Evolutionary conservation across 1,140 invertebrate genomes (phyloP).

Genomic region (Drosophila ananassae): DNA sequence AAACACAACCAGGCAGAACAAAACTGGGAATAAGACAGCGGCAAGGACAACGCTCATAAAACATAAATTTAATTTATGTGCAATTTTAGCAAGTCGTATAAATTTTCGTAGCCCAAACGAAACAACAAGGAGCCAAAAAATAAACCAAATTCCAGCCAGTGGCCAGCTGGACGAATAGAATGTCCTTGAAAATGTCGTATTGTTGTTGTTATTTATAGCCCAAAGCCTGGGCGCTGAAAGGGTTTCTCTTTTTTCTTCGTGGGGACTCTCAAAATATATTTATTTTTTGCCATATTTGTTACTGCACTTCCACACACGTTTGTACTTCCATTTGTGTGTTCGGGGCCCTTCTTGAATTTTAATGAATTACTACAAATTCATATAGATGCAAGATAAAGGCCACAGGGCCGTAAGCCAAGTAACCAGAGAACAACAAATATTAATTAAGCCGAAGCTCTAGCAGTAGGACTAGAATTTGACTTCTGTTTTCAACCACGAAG

Average conservation of each 20-base stretch:
- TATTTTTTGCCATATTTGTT: conserved; percentile 51
- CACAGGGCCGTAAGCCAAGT: conserved; percentile 11
- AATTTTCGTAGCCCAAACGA: conserved; percentile 66
- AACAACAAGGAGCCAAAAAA: conserved; percentile 10
- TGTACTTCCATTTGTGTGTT: conserved; percentile 22
- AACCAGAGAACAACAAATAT: conserved; percentile 33
- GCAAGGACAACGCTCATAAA: conserved; percentile 77
- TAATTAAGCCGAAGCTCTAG: conserved; percentile 63
- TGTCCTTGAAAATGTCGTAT: conserved; percentile 75
- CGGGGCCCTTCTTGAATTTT: conserved; percentile 58
- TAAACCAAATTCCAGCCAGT: conserved; percentile 53
- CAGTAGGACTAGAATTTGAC: conserved; percentile 16
- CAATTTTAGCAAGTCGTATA: conserved; percentile 83
- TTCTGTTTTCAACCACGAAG: neutral
- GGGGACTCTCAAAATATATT: conserved; percentile 39
- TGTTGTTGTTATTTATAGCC: conserved; percentile 74
- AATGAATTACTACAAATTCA: conserved; percentile 78
- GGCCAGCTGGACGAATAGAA: conserved; percentile 68
- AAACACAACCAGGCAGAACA: conserved; percentile 33
- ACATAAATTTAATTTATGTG: conserved; percentile 83
- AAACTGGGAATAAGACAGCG: conserved; percentile 52
- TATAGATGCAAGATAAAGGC: conserved; percentile 31
- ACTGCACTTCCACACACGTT: conserved; percentile 52
- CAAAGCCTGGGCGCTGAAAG: conserved; percentile 52
- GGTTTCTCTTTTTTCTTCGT: conserved; percentile 29